These are phyloP conservation scores for Agrotis clavis DNA, from an alignment of 2,888 invertebrate species.

Conservation along the genomic window DNA sequence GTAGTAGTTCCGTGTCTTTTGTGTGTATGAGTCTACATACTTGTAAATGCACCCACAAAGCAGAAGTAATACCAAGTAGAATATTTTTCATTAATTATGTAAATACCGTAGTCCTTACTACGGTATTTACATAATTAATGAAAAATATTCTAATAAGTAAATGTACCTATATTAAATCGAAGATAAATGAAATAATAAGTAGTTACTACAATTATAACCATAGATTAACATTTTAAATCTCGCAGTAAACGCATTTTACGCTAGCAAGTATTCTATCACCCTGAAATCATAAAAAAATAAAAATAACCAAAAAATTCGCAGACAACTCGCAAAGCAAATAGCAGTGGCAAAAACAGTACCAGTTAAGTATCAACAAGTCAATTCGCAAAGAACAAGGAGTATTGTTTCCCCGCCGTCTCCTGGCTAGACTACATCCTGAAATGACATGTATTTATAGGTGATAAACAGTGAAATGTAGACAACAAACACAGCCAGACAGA, in stretches of 20 bases:
- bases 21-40: no score
- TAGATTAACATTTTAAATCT: background rate
- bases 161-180: no score
- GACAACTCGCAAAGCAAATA: constrained; percentile 13
- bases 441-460: background rate
- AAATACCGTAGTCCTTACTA: no score
- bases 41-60: no score
- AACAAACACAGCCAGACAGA: background rate
- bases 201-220: background rate
- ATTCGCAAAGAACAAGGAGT: background rate
- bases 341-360: constrained; percentile 14
- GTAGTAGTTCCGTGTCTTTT: no score
- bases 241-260: background rate
- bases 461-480: background rate
- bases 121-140: background rate
- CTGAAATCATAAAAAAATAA: constrained; percentile 8
- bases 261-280: background rate
- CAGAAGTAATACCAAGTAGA: no score
- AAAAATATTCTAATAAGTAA: no score
- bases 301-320: constrained; percentile 3
- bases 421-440: background rate
- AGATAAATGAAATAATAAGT: no score
- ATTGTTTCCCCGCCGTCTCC: background rate
- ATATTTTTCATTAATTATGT: no score
- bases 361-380: background rate